Conservation (phyloP, 2,888 invertebrate species). For the Lepidonotus clava region DNA sequence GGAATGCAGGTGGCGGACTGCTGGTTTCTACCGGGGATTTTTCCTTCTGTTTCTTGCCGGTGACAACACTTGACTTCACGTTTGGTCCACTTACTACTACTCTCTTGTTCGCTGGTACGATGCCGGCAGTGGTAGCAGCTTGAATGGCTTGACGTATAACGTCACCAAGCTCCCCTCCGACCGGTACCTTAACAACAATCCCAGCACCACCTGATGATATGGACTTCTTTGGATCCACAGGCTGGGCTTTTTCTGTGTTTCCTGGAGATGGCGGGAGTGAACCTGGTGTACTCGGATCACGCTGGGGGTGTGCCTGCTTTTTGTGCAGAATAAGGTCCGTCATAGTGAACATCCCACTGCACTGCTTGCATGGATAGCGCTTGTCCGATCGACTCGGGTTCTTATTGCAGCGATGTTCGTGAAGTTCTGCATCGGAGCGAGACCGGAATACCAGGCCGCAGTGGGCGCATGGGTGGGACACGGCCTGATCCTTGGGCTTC, state of each 20-base stretch:
- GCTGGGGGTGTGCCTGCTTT: constrained; percentile 16
- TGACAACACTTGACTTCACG: no score
- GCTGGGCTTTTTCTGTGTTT: neutral
- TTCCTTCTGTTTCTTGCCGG: neutral
- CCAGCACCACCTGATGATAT: neutral
- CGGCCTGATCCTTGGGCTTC: no score
- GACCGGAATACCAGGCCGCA: neutral
- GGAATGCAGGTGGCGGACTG: neutral
- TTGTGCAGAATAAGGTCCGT: constrained; percentile 13
- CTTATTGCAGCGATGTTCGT: constrained; percentile 4
- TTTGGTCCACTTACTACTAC: neutral
- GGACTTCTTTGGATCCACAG: neutral
- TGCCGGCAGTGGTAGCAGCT: constrained; percentile 20
- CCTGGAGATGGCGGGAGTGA: neutral
- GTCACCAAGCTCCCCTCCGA: neutral
- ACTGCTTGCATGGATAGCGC: neutral
- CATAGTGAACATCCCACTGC: constrained; percentile 17
- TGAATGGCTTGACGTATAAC: constrained; percentile 17
- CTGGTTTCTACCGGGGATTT: neutral
- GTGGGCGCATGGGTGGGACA: constrained; percentile 11
- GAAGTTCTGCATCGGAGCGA: neutral
- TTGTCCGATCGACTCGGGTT: neutral
- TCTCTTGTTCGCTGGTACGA: constrained; percentile 10
- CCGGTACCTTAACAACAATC: neutral
- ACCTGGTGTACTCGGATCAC: neutral